phyloP scores from a whole-genome alignment of 2,888 invertebrate species.

The Drosophila neotestacea region DNA sequence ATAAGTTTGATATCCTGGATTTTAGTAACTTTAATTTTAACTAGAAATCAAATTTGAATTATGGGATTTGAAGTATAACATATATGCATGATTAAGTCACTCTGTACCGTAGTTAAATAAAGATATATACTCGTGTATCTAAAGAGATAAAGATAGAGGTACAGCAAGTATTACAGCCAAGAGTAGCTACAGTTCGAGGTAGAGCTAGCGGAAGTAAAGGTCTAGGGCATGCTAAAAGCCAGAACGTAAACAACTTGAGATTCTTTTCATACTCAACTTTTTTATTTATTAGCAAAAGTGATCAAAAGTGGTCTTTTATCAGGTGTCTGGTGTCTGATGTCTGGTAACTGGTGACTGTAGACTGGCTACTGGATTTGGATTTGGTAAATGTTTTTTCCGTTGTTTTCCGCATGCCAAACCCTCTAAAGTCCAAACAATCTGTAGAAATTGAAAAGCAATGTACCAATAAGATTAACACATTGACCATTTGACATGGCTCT shows the following conservation, averaged over 20 bases:
- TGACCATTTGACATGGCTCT: slow-evolving; percentile 33
- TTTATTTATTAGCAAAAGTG: slow-evolving; percentile 10
- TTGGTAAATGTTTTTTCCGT: slow-evolving; percentile 48
- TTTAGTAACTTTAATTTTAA: too few species aligned
- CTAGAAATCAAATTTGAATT: too few species aligned
- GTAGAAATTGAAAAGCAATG: slow-evolving; percentile 62
- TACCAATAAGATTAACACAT: slow-evolving; percentile 65
- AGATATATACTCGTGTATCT: too few species aligned
- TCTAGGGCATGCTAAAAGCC: slow-evolving; percentile 17
- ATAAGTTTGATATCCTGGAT: too few species aligned
- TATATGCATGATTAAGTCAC: too few species aligned
- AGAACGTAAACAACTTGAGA: slow-evolving; percentile 22
- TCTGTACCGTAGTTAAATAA: too few species aligned
- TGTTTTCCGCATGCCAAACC: slow-evolving; percentile 69
- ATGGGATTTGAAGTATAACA: too few species aligned
- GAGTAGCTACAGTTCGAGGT: neutral
- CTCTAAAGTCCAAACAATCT: neutral
- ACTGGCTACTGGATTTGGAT: slow-evolving; percentile 58
- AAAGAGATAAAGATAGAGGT: too few species aligned
- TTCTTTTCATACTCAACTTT: slow-evolving; percentile 25
- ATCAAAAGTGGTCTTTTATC: slow-evolving; percentile 6
- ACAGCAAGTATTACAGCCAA: neutral
- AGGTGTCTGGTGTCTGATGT: slow-evolving; percentile 13
- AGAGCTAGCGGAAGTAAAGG: slow-evolving; percentile 7
- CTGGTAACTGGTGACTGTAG: slow-evolving; percentile 6